Evolutionary conservation across 2,797 vertebrate species (phyloP), one percentile per base, ranked within the genome.

Genomic region (Esox masquinongy): DNA sequence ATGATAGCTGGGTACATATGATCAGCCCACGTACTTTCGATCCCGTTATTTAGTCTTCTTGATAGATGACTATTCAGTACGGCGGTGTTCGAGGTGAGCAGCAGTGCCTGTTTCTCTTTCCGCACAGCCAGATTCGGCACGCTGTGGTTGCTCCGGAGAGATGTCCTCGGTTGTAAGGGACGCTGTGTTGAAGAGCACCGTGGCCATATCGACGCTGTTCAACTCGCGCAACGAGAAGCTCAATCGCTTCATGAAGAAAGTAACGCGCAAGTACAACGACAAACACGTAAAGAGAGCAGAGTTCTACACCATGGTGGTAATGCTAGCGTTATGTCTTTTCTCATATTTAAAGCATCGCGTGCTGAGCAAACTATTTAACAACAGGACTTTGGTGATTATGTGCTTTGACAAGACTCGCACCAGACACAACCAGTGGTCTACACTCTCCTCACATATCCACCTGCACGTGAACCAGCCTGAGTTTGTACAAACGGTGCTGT

Each of bases 301-400:
- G 15, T 67, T 67, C 15, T 67, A 67, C 17, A 67, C 64, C 15
- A 67, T 67, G 64, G 15, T 67, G 31, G 31, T 36, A 2, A 67
- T 67, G 64, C 15, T 67, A 4, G 6, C 31, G 64, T 19, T 67
- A 67, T 63, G 61, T 3, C 12, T 63, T 63, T 63, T 63, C 61
- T 24, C 63, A 66, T 66, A 66, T 66, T 66, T 66, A 66, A 66
- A 66, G 63, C 63, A 66, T 66, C 24, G 63, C 15, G 29, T 66
- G 29, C 63, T 66, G 63, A 4, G 63, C 1, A 24, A 66, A 5
- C 8, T 66, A 31, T 66, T 66, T 31, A 66, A 66, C 24, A 66
- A 26, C 24, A 66, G 26, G 63, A 66, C 63, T 12, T 66, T 26
- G 24, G n/a, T 63, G 63, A 15, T 66, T 31, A 66, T 66, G 63